Conservation (phyloP, 2,888 invertebrate species). For the Drosophila melanocephala region DNA sequence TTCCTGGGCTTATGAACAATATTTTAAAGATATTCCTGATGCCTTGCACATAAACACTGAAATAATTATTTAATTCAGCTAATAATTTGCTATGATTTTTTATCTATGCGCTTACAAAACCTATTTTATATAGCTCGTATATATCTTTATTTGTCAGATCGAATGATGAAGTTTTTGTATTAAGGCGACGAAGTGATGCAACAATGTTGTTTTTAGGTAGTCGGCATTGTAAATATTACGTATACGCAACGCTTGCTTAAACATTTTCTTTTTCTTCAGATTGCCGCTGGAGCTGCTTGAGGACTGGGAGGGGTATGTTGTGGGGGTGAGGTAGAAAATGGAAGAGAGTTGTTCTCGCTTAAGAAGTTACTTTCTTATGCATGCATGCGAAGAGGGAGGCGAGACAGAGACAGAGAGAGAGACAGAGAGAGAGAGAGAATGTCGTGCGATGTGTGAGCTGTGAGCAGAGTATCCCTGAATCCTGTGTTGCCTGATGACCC, state of each 20-base stretch:
- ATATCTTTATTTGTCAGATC: not conserved
- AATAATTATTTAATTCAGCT: not conserved
- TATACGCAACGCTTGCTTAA: conserved; percentile 41
- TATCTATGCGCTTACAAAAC: not conserved
- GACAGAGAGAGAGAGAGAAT: not conserved
- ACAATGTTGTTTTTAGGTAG: conserved; percentile 14
- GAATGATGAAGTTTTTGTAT: not conserved
- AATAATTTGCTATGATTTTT: not conserved
- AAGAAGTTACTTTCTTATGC: conserved; percentile 64
- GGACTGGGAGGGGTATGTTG: not conserved
- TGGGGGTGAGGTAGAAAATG: not conserved
- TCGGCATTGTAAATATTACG: conserved; percentile 42
- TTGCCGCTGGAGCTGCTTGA: not conserved
- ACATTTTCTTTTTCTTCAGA: conserved; percentile 6
- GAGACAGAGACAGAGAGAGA: not conserved
- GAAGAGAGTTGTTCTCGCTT: conserved; percentile 11
- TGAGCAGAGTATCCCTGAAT: conserved; percentile 29
- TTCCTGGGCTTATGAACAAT: not conserved
- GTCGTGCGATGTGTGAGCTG: conserved; percentile 20
- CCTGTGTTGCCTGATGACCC: conserved; percentile 16
- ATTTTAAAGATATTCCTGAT: not conserved
- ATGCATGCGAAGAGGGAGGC: conserved; percentile 44
- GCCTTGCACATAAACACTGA: not conserved
- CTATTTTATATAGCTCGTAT: not conserved
- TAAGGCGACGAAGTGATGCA: not conserved